These are phyloP conservation scores for Uria lomvia DNA, from an alignment of 2,113 vertebrate species.

Conservation along the genomic window DNA sequence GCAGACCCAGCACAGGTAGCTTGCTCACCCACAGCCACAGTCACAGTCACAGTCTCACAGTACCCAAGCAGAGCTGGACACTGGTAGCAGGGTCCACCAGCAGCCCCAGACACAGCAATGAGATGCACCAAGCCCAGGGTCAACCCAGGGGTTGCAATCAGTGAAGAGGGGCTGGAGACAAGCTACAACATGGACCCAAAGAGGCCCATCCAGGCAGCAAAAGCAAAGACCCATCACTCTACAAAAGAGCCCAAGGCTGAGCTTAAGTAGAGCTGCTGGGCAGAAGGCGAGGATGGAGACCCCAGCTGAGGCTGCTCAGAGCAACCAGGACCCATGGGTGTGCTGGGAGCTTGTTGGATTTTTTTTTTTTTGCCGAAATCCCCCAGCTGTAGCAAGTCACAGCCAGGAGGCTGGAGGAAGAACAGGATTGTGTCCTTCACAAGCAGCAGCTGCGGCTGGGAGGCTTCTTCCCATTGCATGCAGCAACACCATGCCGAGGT, in stretches of 20 bases:
- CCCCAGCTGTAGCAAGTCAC: not conserved
- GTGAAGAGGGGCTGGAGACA: accelerated
- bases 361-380: not conserved
- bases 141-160: not conserved
- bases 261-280: not conserved
- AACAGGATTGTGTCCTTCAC: not conserved
- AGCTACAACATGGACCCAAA: not conserved
- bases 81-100: not conserved
- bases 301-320: not conserved
- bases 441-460: not conserved
- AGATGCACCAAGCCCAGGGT: not conserved
- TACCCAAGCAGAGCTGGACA: not conserved
- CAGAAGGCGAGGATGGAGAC: not conserved
- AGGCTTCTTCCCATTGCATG: not conserved
- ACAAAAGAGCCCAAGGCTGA: accelerated
- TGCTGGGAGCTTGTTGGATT: not conserved
- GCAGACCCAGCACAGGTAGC: not conserved
- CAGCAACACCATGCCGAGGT: not conserved
- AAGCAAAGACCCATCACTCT: accelerated
- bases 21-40: too few species aligned
- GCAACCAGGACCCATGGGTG: not conserved
- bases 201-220: accelerated
- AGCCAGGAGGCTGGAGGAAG: not conserved
- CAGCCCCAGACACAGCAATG: not conserved
- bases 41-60: not conserved